These are phyloP conservation scores for Pantherophis guttatus DNA, from an alignment of 2,113 vertebrate species.

Conservation along the genomic window DNA sequence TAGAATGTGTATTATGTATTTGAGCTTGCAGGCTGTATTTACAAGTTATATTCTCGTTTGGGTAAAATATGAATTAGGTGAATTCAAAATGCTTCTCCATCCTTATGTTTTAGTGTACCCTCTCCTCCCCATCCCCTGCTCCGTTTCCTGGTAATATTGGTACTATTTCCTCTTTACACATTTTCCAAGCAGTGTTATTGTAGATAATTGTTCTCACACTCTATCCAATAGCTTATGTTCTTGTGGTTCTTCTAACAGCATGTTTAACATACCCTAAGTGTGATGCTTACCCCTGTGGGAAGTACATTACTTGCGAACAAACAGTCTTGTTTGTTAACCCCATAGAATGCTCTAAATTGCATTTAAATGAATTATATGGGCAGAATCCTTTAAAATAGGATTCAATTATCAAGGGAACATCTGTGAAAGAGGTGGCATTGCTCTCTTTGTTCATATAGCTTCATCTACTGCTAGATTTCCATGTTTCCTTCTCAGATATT, in stretches of 20 bases:
- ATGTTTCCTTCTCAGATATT: neutral
- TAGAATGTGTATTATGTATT: neutral
- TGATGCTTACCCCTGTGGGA: neutral
- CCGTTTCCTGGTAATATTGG: neutral
- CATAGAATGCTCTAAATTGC: no score
- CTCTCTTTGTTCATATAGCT: neutral
- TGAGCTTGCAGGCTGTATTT: neutral
- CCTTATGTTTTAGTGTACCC: neutral
- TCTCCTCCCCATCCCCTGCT: no score
- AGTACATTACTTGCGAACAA: neutral
- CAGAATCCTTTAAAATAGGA: neutral
- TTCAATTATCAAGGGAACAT: neutral
- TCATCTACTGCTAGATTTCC: neutral
- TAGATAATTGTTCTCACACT: neutral
- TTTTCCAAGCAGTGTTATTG: neutral
- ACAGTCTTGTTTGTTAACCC: neutral
- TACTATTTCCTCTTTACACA: neutral
- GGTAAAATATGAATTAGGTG: neutral
- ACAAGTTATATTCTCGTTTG: neutral
- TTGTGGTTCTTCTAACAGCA: neutral
- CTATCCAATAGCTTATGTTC: neutral
- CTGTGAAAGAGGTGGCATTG: neutral
- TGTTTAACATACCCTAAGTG: neutral
- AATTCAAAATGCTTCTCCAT: neutral
- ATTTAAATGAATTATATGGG: neutral